These are phyloP conservation scores for Ceratosolen fusciceps DNA, from an alignment of 1,140 invertebrate species.

Conservation along the genomic window DNA sequence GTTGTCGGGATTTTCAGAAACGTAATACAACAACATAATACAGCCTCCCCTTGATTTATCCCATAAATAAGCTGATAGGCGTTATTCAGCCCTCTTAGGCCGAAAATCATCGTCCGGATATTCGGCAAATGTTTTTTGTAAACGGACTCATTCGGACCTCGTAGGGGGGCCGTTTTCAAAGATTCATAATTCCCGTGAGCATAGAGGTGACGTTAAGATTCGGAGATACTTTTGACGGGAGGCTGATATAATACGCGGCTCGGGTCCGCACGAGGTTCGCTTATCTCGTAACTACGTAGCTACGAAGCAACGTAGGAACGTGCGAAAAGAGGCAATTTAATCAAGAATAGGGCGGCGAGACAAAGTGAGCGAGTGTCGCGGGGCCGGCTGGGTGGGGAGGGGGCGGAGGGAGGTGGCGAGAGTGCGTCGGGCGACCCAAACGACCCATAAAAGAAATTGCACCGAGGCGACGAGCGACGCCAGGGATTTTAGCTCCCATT, in stretches of 20 bases:
- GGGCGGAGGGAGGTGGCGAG: background rate
- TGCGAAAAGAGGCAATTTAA: conserved; percentile 35
- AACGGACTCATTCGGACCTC: background rate
- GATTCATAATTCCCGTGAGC: conserved; percentile 25
- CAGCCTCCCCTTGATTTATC: no score
- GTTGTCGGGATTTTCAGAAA: no score
- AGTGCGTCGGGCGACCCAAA: conserved; percentile 28
- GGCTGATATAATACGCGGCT: background rate
- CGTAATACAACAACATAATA: no score
- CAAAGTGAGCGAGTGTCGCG: background rate
- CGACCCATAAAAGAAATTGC: conserved; percentile 43
- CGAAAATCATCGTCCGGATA: no score
- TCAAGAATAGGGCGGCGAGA: conserved; percentile 13
- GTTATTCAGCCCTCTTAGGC: no score
- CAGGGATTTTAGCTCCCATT: background rate
- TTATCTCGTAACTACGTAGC: background rate
- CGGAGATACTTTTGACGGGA: background rate
- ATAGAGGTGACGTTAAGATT: conserved; percentile 13
- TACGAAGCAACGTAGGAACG: background rate
- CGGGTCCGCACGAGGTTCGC: background rate
- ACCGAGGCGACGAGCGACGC: background rate
- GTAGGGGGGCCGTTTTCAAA: background rate
- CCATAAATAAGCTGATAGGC: no score
- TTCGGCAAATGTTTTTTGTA: no score
- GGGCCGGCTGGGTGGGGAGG: background rate